These are phyloP conservation scores for Delphinapterus leucas DNA, from an alignment of 2,113 vertebrate genomes.

Conservation along the genomic window DNA sequence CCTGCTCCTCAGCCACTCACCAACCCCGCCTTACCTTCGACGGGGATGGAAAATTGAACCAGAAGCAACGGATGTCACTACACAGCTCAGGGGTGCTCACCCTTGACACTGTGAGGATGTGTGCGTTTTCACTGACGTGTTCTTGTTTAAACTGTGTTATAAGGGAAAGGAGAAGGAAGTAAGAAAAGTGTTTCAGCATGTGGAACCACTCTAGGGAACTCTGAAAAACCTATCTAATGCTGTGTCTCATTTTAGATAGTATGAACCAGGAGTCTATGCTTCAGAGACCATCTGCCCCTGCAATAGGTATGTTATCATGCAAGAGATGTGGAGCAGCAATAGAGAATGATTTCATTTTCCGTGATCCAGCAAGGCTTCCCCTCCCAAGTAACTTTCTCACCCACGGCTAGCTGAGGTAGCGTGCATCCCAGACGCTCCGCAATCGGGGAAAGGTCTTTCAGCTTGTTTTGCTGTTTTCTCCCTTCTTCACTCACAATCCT, in stretches of 20 bases:
- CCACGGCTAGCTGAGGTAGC: constrained; percentile 96
- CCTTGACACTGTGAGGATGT: background rate
- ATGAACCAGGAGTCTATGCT: background rate
- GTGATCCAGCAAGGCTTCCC: background rate
- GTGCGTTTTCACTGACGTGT: background rate
- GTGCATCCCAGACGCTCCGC: constrained; percentile 96
- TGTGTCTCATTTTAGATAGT: background rate
- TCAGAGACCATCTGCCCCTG: background rate
- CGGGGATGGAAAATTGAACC: background rate
- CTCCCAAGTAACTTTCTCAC: constrained; percentile 79
- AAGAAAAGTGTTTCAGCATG: background rate
- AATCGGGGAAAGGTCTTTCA: constrained; percentile 94
- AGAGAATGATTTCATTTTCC: background rate
- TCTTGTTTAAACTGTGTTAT: background rate
- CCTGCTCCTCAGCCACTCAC: background rate
- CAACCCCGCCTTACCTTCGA: background rate
- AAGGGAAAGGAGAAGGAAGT: background rate
- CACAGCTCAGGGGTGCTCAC: background rate
- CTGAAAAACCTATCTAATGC: background rate
- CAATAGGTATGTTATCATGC: background rate
- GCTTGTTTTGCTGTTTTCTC: constrained; percentile 94
- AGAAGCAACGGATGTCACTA: background rate
- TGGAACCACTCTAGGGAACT: background rate
- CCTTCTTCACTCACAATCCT: constrained; percentile 97
- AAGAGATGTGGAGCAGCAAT: accelerated